phyloP scores from a whole-genome alignment of 1,140 invertebrate species.

The Myzus persicae region DNA sequence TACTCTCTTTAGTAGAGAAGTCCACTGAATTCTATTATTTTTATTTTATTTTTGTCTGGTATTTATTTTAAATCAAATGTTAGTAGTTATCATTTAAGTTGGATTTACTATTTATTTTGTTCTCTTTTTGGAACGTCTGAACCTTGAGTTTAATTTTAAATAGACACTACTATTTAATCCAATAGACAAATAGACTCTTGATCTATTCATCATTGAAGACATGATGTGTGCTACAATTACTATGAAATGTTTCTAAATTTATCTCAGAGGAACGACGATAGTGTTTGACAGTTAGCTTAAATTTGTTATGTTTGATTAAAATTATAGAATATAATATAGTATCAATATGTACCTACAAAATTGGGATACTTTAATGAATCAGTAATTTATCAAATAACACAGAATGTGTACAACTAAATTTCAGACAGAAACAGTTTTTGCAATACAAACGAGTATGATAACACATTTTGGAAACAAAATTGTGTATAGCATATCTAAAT shows the following conservation, averaged over 20 bases:
- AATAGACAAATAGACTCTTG: neutral
- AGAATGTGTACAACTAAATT: no score
- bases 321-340: no score
- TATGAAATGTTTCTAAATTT: neutral
- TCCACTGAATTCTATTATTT: neutral
- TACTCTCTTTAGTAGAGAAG: neutral
- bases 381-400: neutral
- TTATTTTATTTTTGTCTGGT: neutral
- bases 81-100: neutral
- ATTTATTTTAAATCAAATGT: conserved; percentile 26
- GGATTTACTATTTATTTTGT: neutral
- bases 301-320: neutral
- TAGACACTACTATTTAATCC: neutral
- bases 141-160: neutral
- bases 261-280: neutral
- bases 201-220: neutral
- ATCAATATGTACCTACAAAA: no score
- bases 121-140: neutral
- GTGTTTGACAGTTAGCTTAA: no score
- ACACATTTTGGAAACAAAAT: neutral
- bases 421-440: neutral
- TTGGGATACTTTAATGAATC: neutral
- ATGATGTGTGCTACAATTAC: neutral
- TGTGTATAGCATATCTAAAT: no score
- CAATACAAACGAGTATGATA: neutral